Base-by-base conservation (phyloP, 2,888 invertebrate species). In the Spialia ferax region DNA sequence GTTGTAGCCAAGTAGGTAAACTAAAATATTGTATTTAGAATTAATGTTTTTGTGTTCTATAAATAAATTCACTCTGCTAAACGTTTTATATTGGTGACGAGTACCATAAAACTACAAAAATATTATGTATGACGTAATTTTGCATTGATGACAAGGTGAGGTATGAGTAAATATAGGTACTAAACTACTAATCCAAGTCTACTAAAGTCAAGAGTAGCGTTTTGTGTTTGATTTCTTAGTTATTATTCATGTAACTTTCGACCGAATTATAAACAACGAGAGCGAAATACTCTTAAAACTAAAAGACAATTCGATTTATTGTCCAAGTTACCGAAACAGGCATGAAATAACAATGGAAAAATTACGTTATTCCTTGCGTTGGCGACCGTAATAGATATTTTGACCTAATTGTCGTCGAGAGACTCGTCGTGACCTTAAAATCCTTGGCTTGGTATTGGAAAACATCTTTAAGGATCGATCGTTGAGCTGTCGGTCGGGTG, bases 391-490 rank as follows among this genome's bases (percentile, higher is more conserved):
- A 48, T 63, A 32, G 45, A 63, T 63, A 63, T 63, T 42, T 55
- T 54, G 63, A 55, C 63, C 63, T 42, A 63, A 45, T 45, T 63
- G 10, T 32, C 45, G 23, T 26, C 8, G 11, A 35, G 35, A 22
- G 52, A 29, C 45, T 63, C 20, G 20, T 55, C 55, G 42, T 42
- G 63, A 63, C 63, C 63, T 63, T 48, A 63, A 63, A 63, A 55
- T 18, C 55, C n/a, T 56, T 63, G 63, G 63, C 63, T 45, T 56
- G 45, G n/a, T 63, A 32, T 56, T 22, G 55, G 45, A 63, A 56
- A 63, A 48, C 63, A 57, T 64, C 56, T 45, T 64, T 57, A 50
- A 64, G 56, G 56, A 64, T 64, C 48, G 56, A 64, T 56, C 20
- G 35, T 57, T 56, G 48, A 56, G 32, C 20, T 22, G 29, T 26